Base-by-base conservation (phyloP, 2,888 invertebrate species). In the Synergus umbraculus region DNA sequence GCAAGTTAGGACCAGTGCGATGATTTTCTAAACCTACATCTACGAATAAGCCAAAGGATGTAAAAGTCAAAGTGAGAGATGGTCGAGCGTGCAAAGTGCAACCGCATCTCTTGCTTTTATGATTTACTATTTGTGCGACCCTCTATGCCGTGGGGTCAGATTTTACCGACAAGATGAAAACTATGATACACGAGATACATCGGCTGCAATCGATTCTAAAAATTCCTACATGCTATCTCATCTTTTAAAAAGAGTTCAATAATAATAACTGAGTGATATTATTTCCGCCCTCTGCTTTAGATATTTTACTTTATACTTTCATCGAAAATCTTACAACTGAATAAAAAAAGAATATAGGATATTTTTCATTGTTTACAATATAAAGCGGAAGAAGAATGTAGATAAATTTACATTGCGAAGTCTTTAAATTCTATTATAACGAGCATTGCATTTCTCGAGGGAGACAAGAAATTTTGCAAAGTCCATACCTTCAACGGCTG, bases 401-500 rank as follows among this genome's bases (percentile, higher is more conserved):
- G n/a, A 22, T 29, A n/a, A 73, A 15, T 73, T 5, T 73, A 22
- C 46, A 73, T 46, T 73, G 73, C 37, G 73, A 54, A 73, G 67
- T n/a, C 37, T 49, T 73, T 54, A 54, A 37, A 54, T 73, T 73
- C 54, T 37, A 37, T 37, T 37, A 37, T 37, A 73, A 73, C 49
- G 49, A 73, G 73, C 49, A 49, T 54, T 49, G 29, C 37, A 54
- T 41, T 49, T 73, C 37, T 73, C 37, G 3, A n/a, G n/a, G 37
- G n/a, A 37, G 49, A 37, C n/a, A 73, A 54, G 54, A 73, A 73
- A 54, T n/a, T 49, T 54, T 29, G 37, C 49, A 44, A 37, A 73
- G 73, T 54, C 29, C 73, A 37, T 73, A 54, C 73, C 73, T 73
- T 37, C 49, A 49, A 73, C 37, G 73, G 73, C 73, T 41, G 37